These are phyloP conservation scores for Trichosurus vulpecula DNA, from an alignment of 2,797 vertebrate genomes.

Conservation along the genomic window DNA sequence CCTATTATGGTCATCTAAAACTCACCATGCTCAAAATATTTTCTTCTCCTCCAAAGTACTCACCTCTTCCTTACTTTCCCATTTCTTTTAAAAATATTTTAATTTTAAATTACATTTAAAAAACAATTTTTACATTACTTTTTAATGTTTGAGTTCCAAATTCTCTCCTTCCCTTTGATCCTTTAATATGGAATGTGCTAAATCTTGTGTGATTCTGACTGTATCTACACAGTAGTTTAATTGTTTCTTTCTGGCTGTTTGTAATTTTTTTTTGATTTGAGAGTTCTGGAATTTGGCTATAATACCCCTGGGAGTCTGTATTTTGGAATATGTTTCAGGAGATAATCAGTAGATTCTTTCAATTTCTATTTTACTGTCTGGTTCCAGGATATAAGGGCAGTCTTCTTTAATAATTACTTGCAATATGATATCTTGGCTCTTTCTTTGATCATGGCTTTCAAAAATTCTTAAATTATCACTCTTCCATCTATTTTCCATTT, in stretches of 20 bases:
- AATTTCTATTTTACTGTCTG: background rate
- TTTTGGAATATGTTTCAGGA: background rate
- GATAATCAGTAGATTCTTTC: background rate
- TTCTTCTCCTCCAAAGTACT: background rate
- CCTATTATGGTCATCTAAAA: background rate
- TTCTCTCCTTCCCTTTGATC: background rate
- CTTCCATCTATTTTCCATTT: background rate
- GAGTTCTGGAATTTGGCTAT: background rate
- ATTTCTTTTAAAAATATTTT: background rate
- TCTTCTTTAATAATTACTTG: background rate
- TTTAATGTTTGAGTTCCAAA: background rate
- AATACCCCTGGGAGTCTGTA: background rate
- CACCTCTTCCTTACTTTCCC: background rate
- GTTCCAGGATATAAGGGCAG: background rate
- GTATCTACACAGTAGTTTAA: background rate
- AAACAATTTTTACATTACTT: background rate
- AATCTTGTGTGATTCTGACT: background rate
- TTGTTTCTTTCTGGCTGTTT: background rate
- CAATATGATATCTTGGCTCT: background rate
- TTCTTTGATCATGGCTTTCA: background rate
- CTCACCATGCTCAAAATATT: background rate
- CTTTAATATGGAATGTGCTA: background rate
- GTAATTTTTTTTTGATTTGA: too few relatives aligned
- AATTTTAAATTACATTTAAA: too few relatives aligned
- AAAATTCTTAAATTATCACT: background rate